Evolutionary conservation across 2,113 vertebrate species (phyloP).

Genomic region (Oncorhynchus masou): DNA sequence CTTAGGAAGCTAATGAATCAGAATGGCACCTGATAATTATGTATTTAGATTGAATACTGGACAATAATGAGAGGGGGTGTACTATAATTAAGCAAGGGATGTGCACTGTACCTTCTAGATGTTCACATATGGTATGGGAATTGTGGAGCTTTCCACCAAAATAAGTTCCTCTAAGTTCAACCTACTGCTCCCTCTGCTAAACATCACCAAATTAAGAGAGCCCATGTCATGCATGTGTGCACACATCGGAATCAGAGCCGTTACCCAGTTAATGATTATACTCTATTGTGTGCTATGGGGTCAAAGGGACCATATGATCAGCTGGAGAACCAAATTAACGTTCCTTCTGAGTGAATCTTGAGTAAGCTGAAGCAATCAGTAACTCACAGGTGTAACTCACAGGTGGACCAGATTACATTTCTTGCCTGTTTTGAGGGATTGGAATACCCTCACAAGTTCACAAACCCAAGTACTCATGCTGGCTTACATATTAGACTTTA

Average conservation of each 20-base stretch:
- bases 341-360: slow-evolving; percentile 56
- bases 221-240: slow-evolving; percentile 6
- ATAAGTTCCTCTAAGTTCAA: too few relatives aligned
- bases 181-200: too few relatives aligned
- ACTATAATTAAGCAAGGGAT: background rate
- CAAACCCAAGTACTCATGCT: slow-evolving; percentile 14
- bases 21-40: slow-evolving; percentile 1
- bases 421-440: slow-evolving; percentile 24
- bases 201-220: background rate
- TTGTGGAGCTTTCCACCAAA: too few relatives aligned
- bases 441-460: slow-evolving; percentile 9
- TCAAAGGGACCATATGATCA: slow-evolving; percentile 34
- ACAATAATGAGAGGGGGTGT: background rate
- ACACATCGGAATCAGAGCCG: slow-evolving; percentile 32
- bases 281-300: slow-evolving; percentile 39
- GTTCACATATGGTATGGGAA: too few relatives aligned
- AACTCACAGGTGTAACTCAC: slow-evolving; percentile 8
- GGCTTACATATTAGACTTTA: slow-evolving; percentile 25
- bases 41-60: background rate
- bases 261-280: slow-evolving; percentile 49
- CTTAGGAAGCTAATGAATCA: background rate
- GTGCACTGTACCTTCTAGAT: too few relatives aligned
- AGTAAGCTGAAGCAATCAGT: slow-evolving; percentile 38
- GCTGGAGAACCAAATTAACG: slow-evolving; percentile 59
- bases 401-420: slow-evolving; percentile 42